These are phyloP conservation scores for Leptodirus hochenwartii DNA, from an alignment of 2,888 invertebrate species.

Conservation along the genomic window DNA sequence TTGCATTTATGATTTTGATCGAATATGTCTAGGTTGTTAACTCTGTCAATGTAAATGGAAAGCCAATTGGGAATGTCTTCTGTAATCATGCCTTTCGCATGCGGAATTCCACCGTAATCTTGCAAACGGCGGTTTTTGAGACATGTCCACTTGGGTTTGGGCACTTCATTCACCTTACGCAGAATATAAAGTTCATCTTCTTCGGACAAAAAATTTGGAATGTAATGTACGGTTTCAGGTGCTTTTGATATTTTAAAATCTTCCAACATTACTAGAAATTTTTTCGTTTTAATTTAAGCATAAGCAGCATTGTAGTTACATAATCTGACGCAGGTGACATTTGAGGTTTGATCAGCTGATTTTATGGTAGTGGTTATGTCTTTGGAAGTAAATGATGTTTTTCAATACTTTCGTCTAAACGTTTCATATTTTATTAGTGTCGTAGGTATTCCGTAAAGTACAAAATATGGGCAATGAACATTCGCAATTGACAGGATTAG, in stretches of 20 bases:
- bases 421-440: no score
- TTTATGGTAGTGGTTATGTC: no score
- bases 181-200: slow-evolving; percentile 55
- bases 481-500: slow-evolving; percentile 50
- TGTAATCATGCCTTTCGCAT: slow-evolving; percentile 81
- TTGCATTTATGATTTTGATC: slow-evolving; percentile 51
- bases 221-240: slow-evolving; percentile 53
- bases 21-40: slow-evolving; percentile 51
- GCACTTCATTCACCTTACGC: slow-evolving; percentile 54
- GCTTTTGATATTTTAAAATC: slow-evolving; percentile 25
- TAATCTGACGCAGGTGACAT: no score
- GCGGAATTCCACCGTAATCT: slow-evolving; percentile 94
- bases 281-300: no score
- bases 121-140: slow-evolving; percentile 81
- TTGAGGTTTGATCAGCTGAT: no score
- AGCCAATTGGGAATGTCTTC: slow-evolving; percentile 82
- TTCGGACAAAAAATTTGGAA: slow-evolving; percentile 69
- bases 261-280: no score
- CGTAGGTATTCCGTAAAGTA: no score
- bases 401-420: no score
- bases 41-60: slow-evolving; percentile 45
- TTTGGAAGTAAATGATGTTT: no score
- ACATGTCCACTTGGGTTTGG: slow-evolving; percentile 93
- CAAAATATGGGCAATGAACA: slow-evolving; percentile 57
- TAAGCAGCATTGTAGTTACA: no score